Evolutionary conservation across 2,113 vertebrate genomes (phyloP).

Genomic region (Sclerurus mexicanus): DNA sequence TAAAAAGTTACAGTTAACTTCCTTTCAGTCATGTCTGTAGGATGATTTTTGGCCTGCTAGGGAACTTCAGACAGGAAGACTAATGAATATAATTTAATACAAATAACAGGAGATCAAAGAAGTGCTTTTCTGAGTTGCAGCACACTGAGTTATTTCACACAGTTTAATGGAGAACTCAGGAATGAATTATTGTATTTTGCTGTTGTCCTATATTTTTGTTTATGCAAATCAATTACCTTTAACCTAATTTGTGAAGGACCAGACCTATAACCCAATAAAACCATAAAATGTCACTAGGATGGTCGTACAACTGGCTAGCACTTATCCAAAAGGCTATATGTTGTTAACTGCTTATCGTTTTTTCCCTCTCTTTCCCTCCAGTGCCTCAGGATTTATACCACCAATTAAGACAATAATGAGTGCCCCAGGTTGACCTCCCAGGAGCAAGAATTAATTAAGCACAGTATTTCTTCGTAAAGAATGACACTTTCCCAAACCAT

Average conservation of each 20-base stretch:
- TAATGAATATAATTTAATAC: slow-evolving; percentile 78
- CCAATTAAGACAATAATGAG: slow-evolving; percentile 83
- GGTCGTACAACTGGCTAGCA: neutral
- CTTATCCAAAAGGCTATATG: slow-evolving; percentile 54
- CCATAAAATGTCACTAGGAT: slow-evolving; percentile 55
- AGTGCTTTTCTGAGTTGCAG: slow-evolving; percentile 52
- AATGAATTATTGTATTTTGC: slow-evolving; percentile 32
- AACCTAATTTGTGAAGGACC: slow-evolving; percentile 52
- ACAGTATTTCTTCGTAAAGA: slow-evolving; percentile 79
- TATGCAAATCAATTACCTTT: slow-evolving; percentile 62
- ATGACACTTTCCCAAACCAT: slow-evolving; percentile 73
- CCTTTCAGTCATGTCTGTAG: slow-evolving; percentile 68
- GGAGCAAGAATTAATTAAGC: slow-evolving; percentile 81
- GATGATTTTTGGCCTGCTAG: slow-evolving; percentile 72
- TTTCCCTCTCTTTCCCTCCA: slow-evolving; percentile 41
- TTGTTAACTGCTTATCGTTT: slow-evolving; percentile 56
- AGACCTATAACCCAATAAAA: slow-evolving; percentile 63
- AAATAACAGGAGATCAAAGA: slow-evolving; percentile 70
- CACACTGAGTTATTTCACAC: slow-evolving; percentile 49
- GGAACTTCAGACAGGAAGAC: slow-evolving; percentile 72
- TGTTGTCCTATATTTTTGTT: slow-evolving; percentile 38
- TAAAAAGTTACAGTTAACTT: slow-evolving; percentile 74
- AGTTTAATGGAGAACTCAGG: slow-evolving; percentile 52
- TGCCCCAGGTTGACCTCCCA: slow-evolving; percentile 79
- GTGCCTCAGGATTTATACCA: slow-evolving; percentile 78